These are phyloP conservation scores for Microctonus hyperodae DNA, from an alignment of 2,888 invertebrate species.

Conservation along the genomic window DNA sequence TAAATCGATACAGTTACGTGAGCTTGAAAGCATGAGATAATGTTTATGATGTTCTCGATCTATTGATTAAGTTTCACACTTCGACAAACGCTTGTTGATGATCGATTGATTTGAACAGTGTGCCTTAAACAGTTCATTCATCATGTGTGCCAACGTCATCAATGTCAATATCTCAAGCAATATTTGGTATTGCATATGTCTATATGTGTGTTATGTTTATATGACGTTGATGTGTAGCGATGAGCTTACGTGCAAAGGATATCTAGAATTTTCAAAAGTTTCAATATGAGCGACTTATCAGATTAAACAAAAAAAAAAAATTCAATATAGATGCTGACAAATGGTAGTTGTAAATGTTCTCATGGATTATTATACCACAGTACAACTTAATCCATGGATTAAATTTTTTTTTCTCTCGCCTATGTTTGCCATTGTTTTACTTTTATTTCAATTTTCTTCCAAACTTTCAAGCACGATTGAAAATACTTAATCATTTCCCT, in stretches of 20 bases:
- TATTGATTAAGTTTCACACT: background rate
- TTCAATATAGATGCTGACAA: background rate
- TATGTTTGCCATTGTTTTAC: background rate
- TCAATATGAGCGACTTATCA: background rate
- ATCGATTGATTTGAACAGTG: background rate
- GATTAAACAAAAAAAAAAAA: background rate
- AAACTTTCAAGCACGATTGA: background rate
- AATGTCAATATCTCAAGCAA: conserved; percentile 40
- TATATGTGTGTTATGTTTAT: too few relatives aligned
- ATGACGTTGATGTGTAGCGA: background rate
- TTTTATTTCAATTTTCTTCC: background rate
- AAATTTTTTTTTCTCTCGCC: background rate
- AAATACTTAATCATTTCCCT: background rate
- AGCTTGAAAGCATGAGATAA: background rate
- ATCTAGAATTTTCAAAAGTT: background rate
- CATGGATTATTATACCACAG: background rate
- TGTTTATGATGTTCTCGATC: background rate
- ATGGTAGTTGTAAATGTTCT: background rate
- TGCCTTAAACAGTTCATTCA: conserved; percentile 32
- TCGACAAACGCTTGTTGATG: background rate
- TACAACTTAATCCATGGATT: background rate
- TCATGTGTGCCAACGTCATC: conserved; percentile 39
- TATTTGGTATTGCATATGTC: conserved; percentile 21
- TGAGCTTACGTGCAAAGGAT: background rate
- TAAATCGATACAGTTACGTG: background rate